Base-by-base conservation (phyloP, 2,888 invertebrate genomes). In the Allygus modestus region DNA sequence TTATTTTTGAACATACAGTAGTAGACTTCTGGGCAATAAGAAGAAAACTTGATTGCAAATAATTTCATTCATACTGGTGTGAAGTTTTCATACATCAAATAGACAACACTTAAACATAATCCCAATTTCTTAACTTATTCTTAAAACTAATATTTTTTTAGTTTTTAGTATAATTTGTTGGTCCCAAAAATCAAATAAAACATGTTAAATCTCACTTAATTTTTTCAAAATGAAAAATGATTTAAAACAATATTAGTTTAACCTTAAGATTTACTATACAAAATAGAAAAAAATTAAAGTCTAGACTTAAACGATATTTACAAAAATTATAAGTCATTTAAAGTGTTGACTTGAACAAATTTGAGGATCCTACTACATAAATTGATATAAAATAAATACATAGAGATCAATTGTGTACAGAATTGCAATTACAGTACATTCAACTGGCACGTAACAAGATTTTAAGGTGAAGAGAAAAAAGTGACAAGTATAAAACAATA, bases 381-480 rank as follows among this genome's bases (percentile, higher is more conserved):
- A 65, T 12, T 65, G 15, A 28, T 28, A 23, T 28, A 65, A 28
- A 65, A 58, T 65, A 15, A 28, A 65, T 65, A 65, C 65, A 58
- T 23, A 65, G 65, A 65, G 65, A 65, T 65, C 65, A 65, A 65
- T 28, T 65, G 26, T 31, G 17, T 28, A 31, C 28, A 65, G 26
- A 9, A 31, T 65, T 26, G 12, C 26, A 20, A 20, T 1, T 58
- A 20, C 26, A 58, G 26, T 58, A 58, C 58, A 58, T 23, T 23
- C 23, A 58, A 23, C 20, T 23, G 51, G 2, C 26, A 4, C 12
- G 1, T 23, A 5, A 23, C 58, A 28, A 65, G 31, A 28, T 28
- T 65, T 20, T 65, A 65, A 20, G 23, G 28, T 15, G 23, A 58
- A 58, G 12, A 65, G 2, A 9, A 17, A 31, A 9, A 65, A 65